Evolutionary conservation across 2,888 invertebrate genomes (phyloP).

Genomic region (Bursaphelenchus okinawaensis): DNA sequence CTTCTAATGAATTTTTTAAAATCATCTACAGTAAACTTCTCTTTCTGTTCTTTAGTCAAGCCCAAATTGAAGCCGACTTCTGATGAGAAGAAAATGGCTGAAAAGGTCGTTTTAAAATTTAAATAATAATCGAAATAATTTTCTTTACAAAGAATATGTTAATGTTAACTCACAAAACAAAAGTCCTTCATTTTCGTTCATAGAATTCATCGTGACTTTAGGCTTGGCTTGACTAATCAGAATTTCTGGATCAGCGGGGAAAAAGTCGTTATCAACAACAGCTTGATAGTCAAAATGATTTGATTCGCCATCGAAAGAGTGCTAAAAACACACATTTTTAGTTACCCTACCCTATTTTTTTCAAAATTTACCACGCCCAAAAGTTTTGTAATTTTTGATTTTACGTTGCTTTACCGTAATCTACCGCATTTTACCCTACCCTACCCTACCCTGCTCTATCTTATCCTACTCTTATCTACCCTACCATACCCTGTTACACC

Average conservation of each 20-base stretch:
- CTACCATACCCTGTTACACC: too few relatives aligned
- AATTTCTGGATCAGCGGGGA: background rate
- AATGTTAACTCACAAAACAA: conserved; percentile 11
- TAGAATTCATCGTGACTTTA: conserved; percentile 15
- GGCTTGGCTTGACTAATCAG: background rate
- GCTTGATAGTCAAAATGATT: background rate
- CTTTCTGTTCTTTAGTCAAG: background rate
- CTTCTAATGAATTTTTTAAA: conserved; percentile 17
- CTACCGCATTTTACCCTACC: too few relatives aligned
- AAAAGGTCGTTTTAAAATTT: background rate
- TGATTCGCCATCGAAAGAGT: background rate
- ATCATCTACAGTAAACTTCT: background rate
- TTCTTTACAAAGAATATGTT: background rate
- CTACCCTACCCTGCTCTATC: too few relatives aligned
- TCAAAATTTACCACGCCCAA: too few relatives aligned
- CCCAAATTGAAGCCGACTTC: background rate
- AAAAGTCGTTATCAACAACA: background rate
- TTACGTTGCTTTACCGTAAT: too few relatives aligned
- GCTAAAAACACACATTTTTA: too few relatives aligned
- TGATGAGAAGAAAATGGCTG: background rate
- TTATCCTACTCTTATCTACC: too few relatives aligned
- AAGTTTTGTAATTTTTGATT: too few relatives aligned
- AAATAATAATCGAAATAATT: background rate
- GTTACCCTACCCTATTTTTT: too few relatives aligned
- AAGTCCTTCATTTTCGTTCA: conserved; percentile 17